These are phyloP conservation scores for Cherax destructor DNA, from an alignment of 1,140 invertebrate species.

Conservation along the genomic window DNA sequence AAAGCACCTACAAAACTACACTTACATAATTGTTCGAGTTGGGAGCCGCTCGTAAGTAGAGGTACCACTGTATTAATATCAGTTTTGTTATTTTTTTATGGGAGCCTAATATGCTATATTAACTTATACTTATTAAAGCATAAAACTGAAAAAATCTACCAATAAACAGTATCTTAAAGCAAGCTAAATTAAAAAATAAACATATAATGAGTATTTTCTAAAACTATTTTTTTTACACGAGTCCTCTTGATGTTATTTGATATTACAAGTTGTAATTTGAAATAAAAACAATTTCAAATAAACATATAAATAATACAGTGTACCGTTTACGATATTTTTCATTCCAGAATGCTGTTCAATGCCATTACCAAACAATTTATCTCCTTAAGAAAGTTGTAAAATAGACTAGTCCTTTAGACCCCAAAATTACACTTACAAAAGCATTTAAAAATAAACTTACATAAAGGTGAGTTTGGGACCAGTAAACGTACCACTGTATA, in stretches of 20 bases:
- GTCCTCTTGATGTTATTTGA: not conserved
- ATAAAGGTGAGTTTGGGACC: too few relatives aligned
- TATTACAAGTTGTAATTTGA: not conserved
- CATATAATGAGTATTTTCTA: not conserved
- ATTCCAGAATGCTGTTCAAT: too few relatives aligned
- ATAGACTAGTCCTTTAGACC: too few relatives aligned
- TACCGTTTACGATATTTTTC: too few relatives aligned
- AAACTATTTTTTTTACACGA: not conserved
- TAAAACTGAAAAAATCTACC: not conserved
- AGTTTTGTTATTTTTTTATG: not conserved
- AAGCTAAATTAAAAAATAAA: not conserved
- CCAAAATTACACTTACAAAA: too few relatives aligned
- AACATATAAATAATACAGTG: not conserved
- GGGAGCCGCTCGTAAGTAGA: too few relatives aligned
- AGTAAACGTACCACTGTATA: too few relatives aligned
- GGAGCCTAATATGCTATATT: not conserved
- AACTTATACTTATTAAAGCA: not conserved
- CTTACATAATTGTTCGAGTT: too few relatives aligned
- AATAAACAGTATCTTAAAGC: not conserved
- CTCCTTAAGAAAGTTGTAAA: too few relatives aligned
- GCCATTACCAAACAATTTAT: too few relatives aligned
- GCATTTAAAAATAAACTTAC: too few relatives aligned
- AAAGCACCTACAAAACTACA: too few relatives aligned
- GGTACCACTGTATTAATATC: not conserved
- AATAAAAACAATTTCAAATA: not conserved